Conservation (phyloP, 1,140 invertebrate species). For the Temnothorax curvispinosus region DNA sequence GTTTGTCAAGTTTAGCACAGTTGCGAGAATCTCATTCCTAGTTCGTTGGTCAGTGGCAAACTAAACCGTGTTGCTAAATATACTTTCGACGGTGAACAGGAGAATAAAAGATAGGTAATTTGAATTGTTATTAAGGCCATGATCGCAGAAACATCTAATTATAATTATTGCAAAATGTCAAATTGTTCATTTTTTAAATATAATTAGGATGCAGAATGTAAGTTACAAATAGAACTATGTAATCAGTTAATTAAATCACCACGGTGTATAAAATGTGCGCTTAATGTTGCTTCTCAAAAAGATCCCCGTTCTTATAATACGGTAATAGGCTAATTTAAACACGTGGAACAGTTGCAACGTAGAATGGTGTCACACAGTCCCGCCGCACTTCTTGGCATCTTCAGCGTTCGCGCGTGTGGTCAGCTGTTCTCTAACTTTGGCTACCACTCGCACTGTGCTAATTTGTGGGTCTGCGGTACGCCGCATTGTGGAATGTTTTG, state of each 20-base stretch:
- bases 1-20: constrained; percentile 51
- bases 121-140: constrained; percentile 6
- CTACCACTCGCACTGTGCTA: constrained; percentile 36
- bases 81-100: background rate
- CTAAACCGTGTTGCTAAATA: constrained; percentile 38
- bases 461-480: constrained; percentile 45
- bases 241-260: background rate
- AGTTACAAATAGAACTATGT: background rate
- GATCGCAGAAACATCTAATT: background rate
- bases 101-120: constrained; percentile 39
- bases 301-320: background rate
- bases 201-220: background rate
- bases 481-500: constrained; percentile 56
- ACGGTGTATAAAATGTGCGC: background rate
- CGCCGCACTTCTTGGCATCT: constrained; percentile 56
- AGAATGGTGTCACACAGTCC: constrained; percentile 33
- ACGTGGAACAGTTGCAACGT: background rate
- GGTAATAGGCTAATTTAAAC: constrained; percentile 39
- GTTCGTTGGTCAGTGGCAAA: constrained; percentile 34
- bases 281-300: background rate
- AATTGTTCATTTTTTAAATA: background rate
- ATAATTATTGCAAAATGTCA: background rate
- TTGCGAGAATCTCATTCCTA: constrained; percentile 40
- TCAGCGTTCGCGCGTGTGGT: constrained; percentile 29
- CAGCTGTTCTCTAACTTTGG: constrained; percentile 54